phyloP scores from a whole-genome alignment of 2,888 invertebrate species.

The Dicyrtomina minuta region DNA sequence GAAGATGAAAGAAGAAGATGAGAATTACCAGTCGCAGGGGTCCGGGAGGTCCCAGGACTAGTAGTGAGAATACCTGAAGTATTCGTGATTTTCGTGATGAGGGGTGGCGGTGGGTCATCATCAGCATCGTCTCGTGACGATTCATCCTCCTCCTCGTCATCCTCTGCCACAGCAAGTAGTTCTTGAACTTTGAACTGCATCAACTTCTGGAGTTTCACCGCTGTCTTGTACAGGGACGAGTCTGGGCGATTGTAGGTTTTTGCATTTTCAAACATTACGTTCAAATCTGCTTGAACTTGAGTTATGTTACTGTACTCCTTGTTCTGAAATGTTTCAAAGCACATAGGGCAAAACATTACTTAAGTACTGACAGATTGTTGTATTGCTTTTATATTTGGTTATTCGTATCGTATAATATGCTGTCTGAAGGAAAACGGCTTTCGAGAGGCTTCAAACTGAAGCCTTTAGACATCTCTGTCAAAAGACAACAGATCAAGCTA shows the following conservation, averaged over 20 bases:
- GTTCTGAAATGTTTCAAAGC: conserved; percentile 64
- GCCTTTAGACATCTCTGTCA: neutral
- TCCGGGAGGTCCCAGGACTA: too few species aligned
- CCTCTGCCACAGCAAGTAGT: conserved; percentile 66
- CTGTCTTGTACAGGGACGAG: conserved; percentile 79
- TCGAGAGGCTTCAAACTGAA: neutral
- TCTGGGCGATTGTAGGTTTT: conserved; percentile 81
- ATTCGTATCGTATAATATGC: too few species aligned
- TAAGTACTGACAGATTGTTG: conserved; percentile 2
- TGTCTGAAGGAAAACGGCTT: neutral
- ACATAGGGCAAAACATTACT: too few species aligned
- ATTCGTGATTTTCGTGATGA: neutral
- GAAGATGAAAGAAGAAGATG: too few species aligned
- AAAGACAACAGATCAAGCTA: too few species aligned
- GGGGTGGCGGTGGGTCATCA: neutral
- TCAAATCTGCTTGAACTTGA: conserved; percentile 90
- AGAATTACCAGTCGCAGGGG: neutral
- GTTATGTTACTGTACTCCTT: conserved; percentile 79
- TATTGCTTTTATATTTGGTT: conserved; percentile 27
- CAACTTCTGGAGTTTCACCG: conserved; percentile 77
- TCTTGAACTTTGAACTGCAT: conserved; percentile 80
- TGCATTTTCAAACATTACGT: conserved; percentile 96
- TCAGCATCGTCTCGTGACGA: conserved; percentile 23
- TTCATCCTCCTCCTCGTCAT: conserved; percentile 60
- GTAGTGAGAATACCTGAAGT: too few species aligned